Evolutionary conservation across 2,797 vertebrate genomes (phyloP), one percentile per base, ranked within the genome.

Genomic region (Tapirus indicus): DNA sequence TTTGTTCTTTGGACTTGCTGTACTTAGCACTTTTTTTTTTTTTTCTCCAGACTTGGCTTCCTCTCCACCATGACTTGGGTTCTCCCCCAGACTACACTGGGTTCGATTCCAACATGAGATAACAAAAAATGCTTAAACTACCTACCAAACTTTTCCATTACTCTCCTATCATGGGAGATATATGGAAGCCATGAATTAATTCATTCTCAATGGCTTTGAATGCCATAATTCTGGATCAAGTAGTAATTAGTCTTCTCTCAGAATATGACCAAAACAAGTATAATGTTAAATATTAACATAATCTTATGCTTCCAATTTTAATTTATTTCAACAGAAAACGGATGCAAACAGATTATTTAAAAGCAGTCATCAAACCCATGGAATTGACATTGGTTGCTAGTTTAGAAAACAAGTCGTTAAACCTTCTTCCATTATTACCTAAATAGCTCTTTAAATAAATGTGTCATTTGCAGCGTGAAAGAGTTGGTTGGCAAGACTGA

Each of bases 391-490:
- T 52, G 88, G 20, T 68, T 77, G 9, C 41, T 94, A 41, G 85
- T 98, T 98, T 89, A 94, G 75, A 94, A 98, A 94, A 80, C 35
- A 95, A 60, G 0, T 94, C 92, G 91, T 29, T 52, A 94, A 92
- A 44, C 5, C 2, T 9, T 29, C 88, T 32, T 74, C 32, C 88
- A 60, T 54, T 92, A n/a, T 62, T 96, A 35, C 35, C 93, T 93
- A 95, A 93, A 88, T 23, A 97, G 14, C 27, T 87, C 7, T 13
- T 8, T 85, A 94, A 95, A 77, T 88, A 54, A 35, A 27, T n/a
- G 47, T 69, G 74, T 92, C 54, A 91, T 74, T 88, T 94, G 41
- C 64, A 88, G 0, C 82, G 62, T 96, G 54, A 92, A 91, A 49
- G 60, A 17, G n/a, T 74, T 96, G 29, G 8, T 90, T 79, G 71